phyloP scores from a whole-genome alignment of 2,888 invertebrate genomes.

The Caenorhabditis sp. region DNA sequence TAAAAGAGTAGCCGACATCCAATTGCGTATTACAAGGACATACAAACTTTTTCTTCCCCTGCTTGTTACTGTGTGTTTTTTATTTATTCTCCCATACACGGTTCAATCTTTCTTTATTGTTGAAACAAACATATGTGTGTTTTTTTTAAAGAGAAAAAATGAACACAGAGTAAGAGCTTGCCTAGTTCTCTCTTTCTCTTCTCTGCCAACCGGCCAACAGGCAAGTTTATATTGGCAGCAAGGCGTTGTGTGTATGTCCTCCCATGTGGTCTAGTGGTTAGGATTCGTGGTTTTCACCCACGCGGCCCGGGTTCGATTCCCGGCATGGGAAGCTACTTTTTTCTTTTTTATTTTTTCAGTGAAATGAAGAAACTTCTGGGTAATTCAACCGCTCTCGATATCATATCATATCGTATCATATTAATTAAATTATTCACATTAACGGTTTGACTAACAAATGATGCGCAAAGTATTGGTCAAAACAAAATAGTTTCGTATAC shows the following conservation, averaged over 20 bases:
- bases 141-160: background rate
- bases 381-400: too few species aligned
- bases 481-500: background rate
- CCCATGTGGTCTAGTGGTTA: constrained; percentile 68
- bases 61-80: background rate
- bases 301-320: constrained; percentile 69
- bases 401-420: background rate
- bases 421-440: background rate
- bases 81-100: background rate
- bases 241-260: constrained; percentile 16
- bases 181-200: background rate
- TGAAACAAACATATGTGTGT: too few species aligned
- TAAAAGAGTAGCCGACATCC: background rate
- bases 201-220: background rate
- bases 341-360: background rate
- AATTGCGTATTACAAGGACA: background rate
- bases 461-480: background rate
- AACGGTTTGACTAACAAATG: too few species aligned
- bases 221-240: background rate
- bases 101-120: background rate
- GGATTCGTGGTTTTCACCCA: constrained; percentile 69
- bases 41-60: background rate
- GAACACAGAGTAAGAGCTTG: background rate
- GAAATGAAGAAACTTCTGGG: too few species aligned
- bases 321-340: constrained; percentile 61